Base-by-base conservation (phyloP, 2,113 vertebrate species). In the Tenrec ecaudatus region DNA sequence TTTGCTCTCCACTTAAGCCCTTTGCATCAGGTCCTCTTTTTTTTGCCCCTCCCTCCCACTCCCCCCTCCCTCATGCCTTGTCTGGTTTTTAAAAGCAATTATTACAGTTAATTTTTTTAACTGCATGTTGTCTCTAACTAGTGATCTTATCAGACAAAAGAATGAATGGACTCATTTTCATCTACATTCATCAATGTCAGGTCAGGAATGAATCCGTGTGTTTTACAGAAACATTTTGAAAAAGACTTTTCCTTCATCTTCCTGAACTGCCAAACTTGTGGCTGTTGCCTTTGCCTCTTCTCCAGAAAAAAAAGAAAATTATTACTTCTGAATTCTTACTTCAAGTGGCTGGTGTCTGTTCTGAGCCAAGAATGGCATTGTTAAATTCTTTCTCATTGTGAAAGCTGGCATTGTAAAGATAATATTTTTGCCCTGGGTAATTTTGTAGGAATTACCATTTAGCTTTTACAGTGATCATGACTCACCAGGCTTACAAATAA, bases 381-480 rank as follows among this genome's bases (percentile, higher is more conserved):
- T 60, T 40, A 60, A 88, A 69, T 88, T 71, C 14, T 40, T 78
- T 25, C 3, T 23, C 57, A 29, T 47, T 94, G 40, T 57, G 43
- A 93, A 27, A 80, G n/a, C 57, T 86, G 40, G 58, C 53, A 27
- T 71, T 88, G 31, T 68, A 88, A 96, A 73, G 68, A 89, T 62
- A 68, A 23, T 82, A 16, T 77, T 91, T 95, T 79, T 22, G 93
- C 76, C 73, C 29, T 25, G 4, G 88, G 92, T 88, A 83, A 68
- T 73, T 76, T 95, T 62, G 15, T 60, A 69, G 88, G 89, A 91
- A 83, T 86, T 85, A 64, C 40, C 81, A 40, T 73, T 86, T 82
- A 75, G 17, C 82, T 62, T 77, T 90, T 69, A 73, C n/a, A 88
- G n/a, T 83, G 75, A 88, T 76, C 91, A 84, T 93, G 93, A 95